These are phyloP conservation scores for Physocephala rufipes DNA, from an alignment of 2,888 invertebrate genomes.

Conservation along the genomic window DNA sequence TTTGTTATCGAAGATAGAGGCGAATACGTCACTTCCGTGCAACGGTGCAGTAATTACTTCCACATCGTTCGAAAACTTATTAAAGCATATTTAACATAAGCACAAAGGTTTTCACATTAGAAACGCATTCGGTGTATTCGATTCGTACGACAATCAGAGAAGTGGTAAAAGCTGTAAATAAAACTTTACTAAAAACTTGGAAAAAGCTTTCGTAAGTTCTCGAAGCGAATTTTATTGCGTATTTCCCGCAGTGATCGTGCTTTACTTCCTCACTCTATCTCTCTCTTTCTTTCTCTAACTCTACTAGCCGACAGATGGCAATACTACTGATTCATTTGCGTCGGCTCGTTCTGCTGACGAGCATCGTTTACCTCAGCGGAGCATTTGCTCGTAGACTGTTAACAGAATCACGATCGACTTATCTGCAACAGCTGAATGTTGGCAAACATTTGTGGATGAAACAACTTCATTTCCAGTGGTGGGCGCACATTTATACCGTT, in stretches of 20 bases:
- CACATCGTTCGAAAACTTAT: background rate
- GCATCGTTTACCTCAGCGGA: conserved; percentile 62
- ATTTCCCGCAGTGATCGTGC: no score
- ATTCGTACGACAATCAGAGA: no score
- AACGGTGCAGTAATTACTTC: background rate
- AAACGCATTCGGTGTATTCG: no score
- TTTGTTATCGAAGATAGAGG: conserved; percentile 39
- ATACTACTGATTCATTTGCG: conserved; percentile 62
- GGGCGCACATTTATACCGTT: conserved; percentile 63
- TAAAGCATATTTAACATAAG: background rate
- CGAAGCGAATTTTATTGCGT: no score
- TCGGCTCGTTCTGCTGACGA: conserved; percentile 61
- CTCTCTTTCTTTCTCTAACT: background rate
- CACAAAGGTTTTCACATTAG: conserved; percentile 18
- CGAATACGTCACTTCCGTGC: conserved; percentile 14
- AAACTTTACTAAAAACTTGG: background rate
- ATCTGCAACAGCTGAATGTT: conserved; percentile 52
- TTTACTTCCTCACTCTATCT: background rate
- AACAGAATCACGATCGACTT: conserved; percentile 55
- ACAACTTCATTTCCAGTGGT: conserved; percentile 62
- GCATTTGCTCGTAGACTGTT: conserved; percentile 58
- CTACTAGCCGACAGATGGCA: conserved; percentile 52
- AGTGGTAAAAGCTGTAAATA: background rate
- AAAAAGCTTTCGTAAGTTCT: no score
- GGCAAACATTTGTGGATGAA: conserved; percentile 48